Evolutionary conservation across 2,113 vertebrate genomes (phyloP), one percentile per base, ranked within the genome.

Genomic region (Marmota monax): DNA sequence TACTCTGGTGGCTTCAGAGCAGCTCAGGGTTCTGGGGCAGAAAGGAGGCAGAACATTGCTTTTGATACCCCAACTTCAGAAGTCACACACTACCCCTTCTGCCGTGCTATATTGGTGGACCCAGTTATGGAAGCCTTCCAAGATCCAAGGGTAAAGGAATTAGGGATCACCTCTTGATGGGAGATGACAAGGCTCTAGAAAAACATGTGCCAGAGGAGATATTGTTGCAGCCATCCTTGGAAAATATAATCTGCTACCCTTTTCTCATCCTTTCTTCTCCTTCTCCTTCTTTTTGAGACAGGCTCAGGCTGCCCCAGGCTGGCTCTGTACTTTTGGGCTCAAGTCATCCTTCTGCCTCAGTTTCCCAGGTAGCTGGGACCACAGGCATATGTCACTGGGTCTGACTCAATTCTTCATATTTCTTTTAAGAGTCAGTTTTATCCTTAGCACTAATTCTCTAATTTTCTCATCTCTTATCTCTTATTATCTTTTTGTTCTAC

Each of bases 391-490:
- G 27, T 48, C 74, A 51, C 94, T 63, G 61, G 6, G 61, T 63
- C 23, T 11, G 42, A 32, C 65, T 69, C 1, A 8, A 51, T 88
- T 79, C 32, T 74, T 69, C 61, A 69, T 37, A 63, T 82, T 32
- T 88, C 48, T 74, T 34, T 17, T 56, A 39, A 51, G 37, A 84
- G 67, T 87, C 70, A 65, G 42, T 85, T 89, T 86, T 84, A 84
- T 84, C 22, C 27, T 92, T 67, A 90, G 58, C 25, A 56, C 51
- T 76, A 97, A 94, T 80, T 65, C 72, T 94, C 45, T 88, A 61
- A 84, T 92, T 94, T 80, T 88, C 84, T 76, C n/a, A 85, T 45
- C 78, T 87, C 32, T 61, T 85, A 25, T 79, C 29, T 23, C 4
- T 92, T 77, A 69, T 76, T 80, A 51, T 70, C 34, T 25, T 29